Conservation (phyloP, 2,113 vertebrate genomes). For the Phodopus roborovskii region DNA sequence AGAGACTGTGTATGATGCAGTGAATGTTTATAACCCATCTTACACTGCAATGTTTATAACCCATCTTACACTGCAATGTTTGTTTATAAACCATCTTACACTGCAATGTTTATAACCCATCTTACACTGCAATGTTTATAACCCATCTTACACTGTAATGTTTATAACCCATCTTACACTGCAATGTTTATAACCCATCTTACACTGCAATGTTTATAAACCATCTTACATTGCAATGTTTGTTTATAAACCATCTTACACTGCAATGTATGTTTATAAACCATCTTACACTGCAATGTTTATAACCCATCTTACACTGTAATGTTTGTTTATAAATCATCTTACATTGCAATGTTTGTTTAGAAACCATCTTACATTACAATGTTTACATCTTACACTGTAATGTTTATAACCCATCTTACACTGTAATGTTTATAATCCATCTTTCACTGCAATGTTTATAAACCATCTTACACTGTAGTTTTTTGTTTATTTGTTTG, state of each 20-base stretch:
- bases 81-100: too few relatives aligned
- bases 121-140: too few relatives aligned
- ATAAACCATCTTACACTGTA: not conserved
- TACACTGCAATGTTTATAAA: too few relatives aligned
- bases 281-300: not conserved
- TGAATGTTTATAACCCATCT: too few relatives aligned
- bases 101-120: too few relatives aligned
- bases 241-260: too few relatives aligned
- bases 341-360: not conserved
- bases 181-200: too few relatives aligned
- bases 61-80: too few relatives aligned
- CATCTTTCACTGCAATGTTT: not conserved
- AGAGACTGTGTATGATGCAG: not conserved
- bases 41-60: too few relatives aligned
- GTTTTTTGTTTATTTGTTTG: not conserved
- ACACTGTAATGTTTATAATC: not conserved
- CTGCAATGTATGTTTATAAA: not conserved
- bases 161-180: too few relatives aligned
- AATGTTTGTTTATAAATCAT: not conserved
- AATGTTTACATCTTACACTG: too few relatives aligned
- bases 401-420: not conserved
- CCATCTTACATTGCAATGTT: not conserved
- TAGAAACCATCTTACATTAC: not conserved
- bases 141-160: too few relatives aligned
- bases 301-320: not conserved